These are phyloP conservation scores for Drosophila nigrodunni DNA, from an alignment of 1,140 invertebrate species.

Conservation along the genomic window DNA sequence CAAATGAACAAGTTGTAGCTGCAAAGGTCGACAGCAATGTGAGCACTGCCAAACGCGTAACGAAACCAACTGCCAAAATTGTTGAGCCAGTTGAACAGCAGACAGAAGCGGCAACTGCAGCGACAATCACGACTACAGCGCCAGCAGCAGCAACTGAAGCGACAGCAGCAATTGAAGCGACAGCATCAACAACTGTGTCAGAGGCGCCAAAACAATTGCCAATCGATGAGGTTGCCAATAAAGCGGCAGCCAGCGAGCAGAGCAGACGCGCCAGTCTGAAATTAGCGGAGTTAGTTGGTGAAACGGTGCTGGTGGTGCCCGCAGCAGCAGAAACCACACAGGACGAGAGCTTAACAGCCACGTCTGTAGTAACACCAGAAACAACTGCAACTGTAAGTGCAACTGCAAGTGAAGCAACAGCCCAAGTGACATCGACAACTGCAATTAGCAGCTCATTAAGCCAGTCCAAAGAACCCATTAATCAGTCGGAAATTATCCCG, in stretches of 20 bases:
- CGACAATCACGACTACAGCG: slow-evolving; percentile 19
- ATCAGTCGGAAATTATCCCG: slow-evolving; percentile 52
- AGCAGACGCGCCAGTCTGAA: slow-evolving; percentile 65
- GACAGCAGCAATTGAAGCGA: slow-evolving; percentile 5
- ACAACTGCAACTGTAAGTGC: slow-evolving; percentile 8
- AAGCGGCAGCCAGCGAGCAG: slow-evolving; percentile 55
- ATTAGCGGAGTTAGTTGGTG: slow-evolving; percentile 69
- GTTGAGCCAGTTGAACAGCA: slow-evolving; percentile 40
- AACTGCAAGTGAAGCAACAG: neutral
- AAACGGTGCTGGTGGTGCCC: slow-evolving; percentile 66
- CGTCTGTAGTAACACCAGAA: slow-evolving; percentile 16
- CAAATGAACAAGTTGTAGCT: slow-evolving; percentile 58
- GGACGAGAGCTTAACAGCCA: slow-evolving; percentile 4
- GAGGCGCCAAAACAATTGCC: slow-evolving; percentile 39
- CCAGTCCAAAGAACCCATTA: slow-evolving; percentile 74
- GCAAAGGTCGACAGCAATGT: slow-evolving; percentile 68
- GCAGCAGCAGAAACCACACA: slow-evolving; percentile 21
- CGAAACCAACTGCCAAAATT: slow-evolving; percentile 65
- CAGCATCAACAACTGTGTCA: slow-evolving; percentile 19
- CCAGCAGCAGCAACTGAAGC: slow-evolving; percentile 19
- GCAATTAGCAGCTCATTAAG: slow-evolving; percentile 34
- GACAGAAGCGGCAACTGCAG: slow-evolving; percentile 11
- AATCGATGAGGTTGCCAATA: slow-evolving; percentile 65
- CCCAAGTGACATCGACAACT: slow-evolving; percentile 16
- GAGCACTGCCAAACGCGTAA: slow-evolving; percentile 54